Conservation (phyloP, 2,888 invertebrate genomes). For the Allacma fusca region DNA sequence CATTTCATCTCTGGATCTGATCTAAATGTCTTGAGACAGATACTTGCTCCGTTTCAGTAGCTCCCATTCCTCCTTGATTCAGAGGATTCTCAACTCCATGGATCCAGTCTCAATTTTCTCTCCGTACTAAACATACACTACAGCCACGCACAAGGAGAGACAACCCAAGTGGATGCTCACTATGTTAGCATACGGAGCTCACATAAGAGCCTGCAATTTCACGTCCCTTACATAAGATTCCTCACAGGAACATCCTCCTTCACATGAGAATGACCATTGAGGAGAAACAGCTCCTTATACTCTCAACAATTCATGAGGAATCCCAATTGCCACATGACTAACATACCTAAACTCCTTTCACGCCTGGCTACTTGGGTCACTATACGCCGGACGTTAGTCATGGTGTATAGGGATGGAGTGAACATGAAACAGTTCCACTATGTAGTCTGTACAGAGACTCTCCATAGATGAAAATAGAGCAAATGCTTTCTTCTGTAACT, state of each 20-base stretch:
- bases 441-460: too few relatives aligned
- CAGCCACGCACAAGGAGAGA: too few relatives aligned
- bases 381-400: background rate
- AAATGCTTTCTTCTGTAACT: too few relatives aligned
- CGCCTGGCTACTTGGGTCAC: background rate
- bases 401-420: too few relatives aligned
- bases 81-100: background rate
- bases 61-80: background rate
- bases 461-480: too few relatives aligned
- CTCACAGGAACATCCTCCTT: background rate
- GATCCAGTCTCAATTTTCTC: background rate
- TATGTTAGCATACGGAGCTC: too few relatives aligned
- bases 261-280: conserved; percentile 12
- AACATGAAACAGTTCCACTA: too few relatives aligned
- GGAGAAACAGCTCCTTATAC: conserved; percentile 1
- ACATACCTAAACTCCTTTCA: conserved; percentile 12
- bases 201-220: too few relatives aligned
- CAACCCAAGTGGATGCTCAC: too few relatives aligned
- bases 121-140: background rate
- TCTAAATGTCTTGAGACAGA: conserved; percentile 53
- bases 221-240: background rate
- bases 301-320: conserved; percentile 16
- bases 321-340: background rate
- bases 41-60: conserved; percentile 12
- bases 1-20: conserved; percentile 54